Conservation (phyloP, 23 tunicate species). For the Trididemnum miniatum region DNA sequence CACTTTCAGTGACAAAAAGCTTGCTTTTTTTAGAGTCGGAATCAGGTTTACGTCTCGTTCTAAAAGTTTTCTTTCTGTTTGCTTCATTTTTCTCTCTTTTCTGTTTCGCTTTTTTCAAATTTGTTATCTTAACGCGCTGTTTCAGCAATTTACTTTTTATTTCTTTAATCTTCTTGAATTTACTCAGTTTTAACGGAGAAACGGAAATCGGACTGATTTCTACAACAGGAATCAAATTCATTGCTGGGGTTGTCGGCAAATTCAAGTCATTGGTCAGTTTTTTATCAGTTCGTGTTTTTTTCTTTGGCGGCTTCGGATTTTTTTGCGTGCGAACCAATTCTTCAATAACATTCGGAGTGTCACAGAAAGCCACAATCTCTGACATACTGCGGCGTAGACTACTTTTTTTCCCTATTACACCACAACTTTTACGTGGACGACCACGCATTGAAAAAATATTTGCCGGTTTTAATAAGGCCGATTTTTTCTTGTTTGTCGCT, state of each 20-base stretch:
- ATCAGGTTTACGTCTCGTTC: too few species aligned
- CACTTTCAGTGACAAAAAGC: too few species aligned
- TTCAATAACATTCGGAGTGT: background rate
- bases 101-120: too few species aligned
- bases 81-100: too few species aligned
- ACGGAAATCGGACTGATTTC: background rate
- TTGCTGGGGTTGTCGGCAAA: background rate
- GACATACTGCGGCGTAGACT: constrained; percentile 10
- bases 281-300: background rate
- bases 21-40: too few species aligned
- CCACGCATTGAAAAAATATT: constrained; percentile 13
- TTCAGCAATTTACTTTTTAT: too few species aligned
- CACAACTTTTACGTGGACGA: background rate
- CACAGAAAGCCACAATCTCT: constrained; percentile 38
- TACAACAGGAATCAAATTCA: constrained; percentile 2
- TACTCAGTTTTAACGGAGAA: too few species aligned
- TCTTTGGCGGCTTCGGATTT: background rate
- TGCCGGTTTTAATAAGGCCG: background rate
- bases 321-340: background rate
- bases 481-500: background rate
- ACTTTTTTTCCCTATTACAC: background rate
- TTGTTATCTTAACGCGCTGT: too few species aligned
- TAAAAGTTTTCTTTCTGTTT: too few species aligned
- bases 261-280: background rate
- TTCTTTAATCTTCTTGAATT: too few species aligned